Evolutionary conservation across 1,140 invertebrate species (phyloP).

Genomic region (Eubasilissa regina): DNA sequence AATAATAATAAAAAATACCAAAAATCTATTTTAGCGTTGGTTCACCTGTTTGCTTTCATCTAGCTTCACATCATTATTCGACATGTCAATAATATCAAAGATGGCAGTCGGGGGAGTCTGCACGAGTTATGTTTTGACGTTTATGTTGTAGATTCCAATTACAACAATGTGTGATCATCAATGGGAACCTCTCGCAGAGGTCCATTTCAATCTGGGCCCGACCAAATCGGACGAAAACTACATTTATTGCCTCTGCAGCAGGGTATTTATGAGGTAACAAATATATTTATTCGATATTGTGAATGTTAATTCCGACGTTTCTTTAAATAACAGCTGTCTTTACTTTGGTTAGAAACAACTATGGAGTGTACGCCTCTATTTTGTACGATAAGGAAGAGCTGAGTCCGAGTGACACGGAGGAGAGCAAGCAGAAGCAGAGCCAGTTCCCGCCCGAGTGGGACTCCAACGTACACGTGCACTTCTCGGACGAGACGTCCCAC

Average conservation of each 20-base stretch:
- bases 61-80: too few species aligned
- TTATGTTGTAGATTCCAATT: too few species aligned
- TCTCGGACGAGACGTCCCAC: slow-evolving; percentile 68
- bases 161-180: slow-evolving; percentile 63
- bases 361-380: slow-evolving; percentile 62
- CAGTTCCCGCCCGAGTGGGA: slow-evolving; percentile 64
- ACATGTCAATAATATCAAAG: too few species aligned
- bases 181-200: slow-evolving; percentile 71
- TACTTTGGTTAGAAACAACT: slow-evolving; percentile 64
- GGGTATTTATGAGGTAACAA: slow-evolving; percentile 67
- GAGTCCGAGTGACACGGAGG: slow-evolving; percentile 69
- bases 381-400: slow-evolving; percentile 67
- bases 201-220: slow-evolving; percentile 64
- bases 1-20: too few species aligned
- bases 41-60: too few species aligned
- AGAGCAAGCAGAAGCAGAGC: slow-evolving; percentile 62
- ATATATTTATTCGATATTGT: slow-evolving; percentile 6
- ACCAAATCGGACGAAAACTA: slow-evolving; percentile 65
- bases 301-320: slow-evolving; percentile 39
- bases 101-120: too few species aligned
- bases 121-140: too few species aligned
- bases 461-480: slow-evolving; percentile 70
- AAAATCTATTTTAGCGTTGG: too few species aligned
- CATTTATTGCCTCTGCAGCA: slow-evolving; percentile 69
- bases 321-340: slow-evolving; percentile 6